Evolutionary conservation across 2,113 vertebrate genomes (phyloP), one percentile per base, ranked within the genome.

Genomic region (Muscicapa adusta): DNA sequence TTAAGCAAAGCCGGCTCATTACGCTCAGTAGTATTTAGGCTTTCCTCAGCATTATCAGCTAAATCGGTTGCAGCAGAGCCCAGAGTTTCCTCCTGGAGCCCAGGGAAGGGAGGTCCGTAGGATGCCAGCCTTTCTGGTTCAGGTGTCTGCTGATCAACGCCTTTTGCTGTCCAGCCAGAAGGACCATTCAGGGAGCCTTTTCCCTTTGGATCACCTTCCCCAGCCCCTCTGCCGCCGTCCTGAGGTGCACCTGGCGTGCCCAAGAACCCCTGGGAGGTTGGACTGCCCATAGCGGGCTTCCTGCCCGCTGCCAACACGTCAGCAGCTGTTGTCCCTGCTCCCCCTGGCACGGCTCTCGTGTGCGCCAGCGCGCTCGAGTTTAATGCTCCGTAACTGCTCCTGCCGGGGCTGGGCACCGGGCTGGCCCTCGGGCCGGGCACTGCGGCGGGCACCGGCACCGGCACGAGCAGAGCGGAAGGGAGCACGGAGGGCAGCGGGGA

Each of bases 351-450:
- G 5, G 34, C 33, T 45, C 24, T 50, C 3, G 47, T 14, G 2
- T 26, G 7, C 2, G 14, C 4, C 17, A 10, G 2, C 19, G 51
- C 36, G 1, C n/a, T 61, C 3, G 2, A 2, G 28, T 14, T 73
- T 8, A 48, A 0, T 8, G 15, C 50, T 2, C 18, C 6, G 12
- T 3, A 33, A 40, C 23, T 22, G 43, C 70, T 33, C 3, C 9
- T 9, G 61, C 28, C 33, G 25, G 5, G 26, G 4, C 25, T 9
- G 23, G 94, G 53, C 43, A 6, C 14, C 0, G 29, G 14, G 48
- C 2, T 10, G 70, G 31, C 4, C 53, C 28, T 4, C 24, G 74
- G 14, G 58, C 36, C 2, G 58, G 47, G 48, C 18, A 22, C 36
- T 1, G 60, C 0, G 18, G 14, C 4, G 36, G n/a, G 54, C 40